These are phyloP conservation scores for Calliphora vicina DNA, from an alignment of 1,140 invertebrate species.

Conservation along the genomic window DNA sequence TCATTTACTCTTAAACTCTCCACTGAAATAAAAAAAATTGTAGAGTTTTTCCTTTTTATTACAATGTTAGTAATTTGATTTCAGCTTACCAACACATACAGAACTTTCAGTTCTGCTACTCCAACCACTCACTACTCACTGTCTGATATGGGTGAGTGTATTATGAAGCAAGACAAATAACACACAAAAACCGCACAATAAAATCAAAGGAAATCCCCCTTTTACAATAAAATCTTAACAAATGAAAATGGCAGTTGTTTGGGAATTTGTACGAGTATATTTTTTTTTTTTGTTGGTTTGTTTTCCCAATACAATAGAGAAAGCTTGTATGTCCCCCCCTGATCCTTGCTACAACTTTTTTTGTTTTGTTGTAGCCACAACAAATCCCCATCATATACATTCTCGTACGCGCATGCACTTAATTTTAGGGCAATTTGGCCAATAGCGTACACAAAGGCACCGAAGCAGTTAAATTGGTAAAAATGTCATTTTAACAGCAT, in stretches of 20 bases:
- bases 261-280: neutral
- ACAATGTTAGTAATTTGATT: neutral
- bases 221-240: slow-evolving; percentile 34
- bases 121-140: neutral
- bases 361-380: neutral
- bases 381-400: neutral
- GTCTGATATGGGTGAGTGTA: neutral
- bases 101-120: neutral
- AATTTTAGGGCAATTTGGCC: slow-evolving; percentile 39
- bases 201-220: slow-evolving; percentile 40
- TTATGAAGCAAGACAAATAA: slow-evolving; percentile 15
- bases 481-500: neutral
- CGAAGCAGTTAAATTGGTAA: slow-evolving; percentile 36
- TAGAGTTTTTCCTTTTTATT: neutral
- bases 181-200: slow-evolving; percentile 33
- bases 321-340: neutral
- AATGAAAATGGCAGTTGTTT: slow-evolving; percentile 39
- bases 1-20: neutral
- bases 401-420: slow-evolving; percentile 36
- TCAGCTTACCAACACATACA: neutral
- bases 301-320: neutral
- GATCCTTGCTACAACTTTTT: too few relatives aligned
- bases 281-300: slow-evolving; percentile 5
- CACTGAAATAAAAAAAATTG: neutral
- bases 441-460: slow-evolving; percentile 37